Evolutionary conservation across 1,140 invertebrate genomes (phyloP).

Genomic region (Pinna nobilis): DNA sequence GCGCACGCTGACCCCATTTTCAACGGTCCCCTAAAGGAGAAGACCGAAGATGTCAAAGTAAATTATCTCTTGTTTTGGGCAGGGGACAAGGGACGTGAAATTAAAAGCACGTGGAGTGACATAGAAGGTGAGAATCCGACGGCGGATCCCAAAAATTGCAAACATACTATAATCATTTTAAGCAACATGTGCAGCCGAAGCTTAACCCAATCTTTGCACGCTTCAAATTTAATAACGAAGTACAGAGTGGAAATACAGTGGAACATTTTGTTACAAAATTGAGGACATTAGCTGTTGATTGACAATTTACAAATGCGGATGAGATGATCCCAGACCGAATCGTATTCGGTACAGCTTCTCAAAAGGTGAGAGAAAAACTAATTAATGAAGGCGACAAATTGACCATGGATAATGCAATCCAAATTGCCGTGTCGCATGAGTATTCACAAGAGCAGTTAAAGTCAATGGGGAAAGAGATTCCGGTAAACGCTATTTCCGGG

Average conservation of each 20-base stretch:
- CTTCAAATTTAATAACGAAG: constrained; percentile 30
- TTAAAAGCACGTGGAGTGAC: constrained; percentile 29
- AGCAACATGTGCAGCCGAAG: constrained; percentile 31
- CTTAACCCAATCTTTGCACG: constrained; percentile 36
- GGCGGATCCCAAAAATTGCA: constrained; percentile 33
- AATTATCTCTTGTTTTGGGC: constrained; percentile 39
- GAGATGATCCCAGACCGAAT: constrained; percentile 39
- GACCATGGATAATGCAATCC: constrained; percentile 38
- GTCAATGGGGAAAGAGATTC: constrained; percentile 21
- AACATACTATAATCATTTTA: constrained; percentile 24
- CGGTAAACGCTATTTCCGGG: not conserved
- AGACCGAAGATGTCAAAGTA: constrained; percentile 23
- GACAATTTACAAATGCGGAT: constrained; percentile 21
- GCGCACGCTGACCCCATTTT: constrained; percentile 39
- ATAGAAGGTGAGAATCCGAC: constrained; percentile 6
- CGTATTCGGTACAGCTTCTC: constrained; percentile 39
- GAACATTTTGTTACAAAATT: constrained; percentile 43
- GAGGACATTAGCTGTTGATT: constrained; percentile 23
- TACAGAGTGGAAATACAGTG: constrained; percentile 12
- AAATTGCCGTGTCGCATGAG: constrained; percentile 36
- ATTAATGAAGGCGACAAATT: constrained; percentile 46
- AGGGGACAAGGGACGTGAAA: constrained; percentile 32
- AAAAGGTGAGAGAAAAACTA: constrained; percentile 41
- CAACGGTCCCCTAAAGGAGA: constrained; percentile 33
- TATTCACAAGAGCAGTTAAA: constrained; percentile 36